These are phyloP conservation scores for Trichosurus vulpecula DNA, from an alignment of 2,797 vertebrate species.

Conservation along the genomic window DNA sequence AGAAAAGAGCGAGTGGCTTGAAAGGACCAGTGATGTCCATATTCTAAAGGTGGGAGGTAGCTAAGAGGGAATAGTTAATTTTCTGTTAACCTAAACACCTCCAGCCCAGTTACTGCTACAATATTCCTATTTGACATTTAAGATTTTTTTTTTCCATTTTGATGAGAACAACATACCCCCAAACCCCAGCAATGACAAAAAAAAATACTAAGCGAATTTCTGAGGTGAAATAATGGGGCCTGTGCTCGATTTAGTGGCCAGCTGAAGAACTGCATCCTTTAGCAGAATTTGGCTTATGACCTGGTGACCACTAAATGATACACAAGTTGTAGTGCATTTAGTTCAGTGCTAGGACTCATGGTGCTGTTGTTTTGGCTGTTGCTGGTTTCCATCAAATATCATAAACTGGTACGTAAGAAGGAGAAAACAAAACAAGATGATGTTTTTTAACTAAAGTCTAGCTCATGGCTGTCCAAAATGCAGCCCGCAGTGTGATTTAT, in stretches of 20 bases:
- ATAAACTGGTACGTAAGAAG: background rate
- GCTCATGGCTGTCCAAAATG: too few species aligned
- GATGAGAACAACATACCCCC: conserved; percentile 30
- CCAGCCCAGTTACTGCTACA: too few species aligned
- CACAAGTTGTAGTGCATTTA: background rate
- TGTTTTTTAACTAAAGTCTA: background rate
- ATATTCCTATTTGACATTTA: background rate
- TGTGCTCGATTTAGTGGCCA: background rate
- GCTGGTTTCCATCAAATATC: background rate
- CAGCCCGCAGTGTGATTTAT: too few species aligned
- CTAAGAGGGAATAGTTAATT: too few species aligned
- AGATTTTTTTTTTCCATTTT: background rate
- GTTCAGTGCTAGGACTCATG: background rate
- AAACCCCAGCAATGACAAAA: conserved; percentile 38
- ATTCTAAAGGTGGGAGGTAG: background rate
- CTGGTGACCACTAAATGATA: background rate
- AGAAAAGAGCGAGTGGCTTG: too few species aligned
- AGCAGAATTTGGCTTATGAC: background rate
- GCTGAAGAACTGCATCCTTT: background rate
- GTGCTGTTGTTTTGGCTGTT: background rate
- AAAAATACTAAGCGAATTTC: conserved; percentile 23
- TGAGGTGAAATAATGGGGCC: conserved; percentile 32
- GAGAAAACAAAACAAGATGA: background rate
- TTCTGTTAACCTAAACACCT: too few species aligned
- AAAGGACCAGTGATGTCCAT: too few species aligned